These are phyloP conservation scores for Apeira syringaria DNA, from an alignment of 2,888 invertebrate genomes.

Conservation along the genomic window DNA sequence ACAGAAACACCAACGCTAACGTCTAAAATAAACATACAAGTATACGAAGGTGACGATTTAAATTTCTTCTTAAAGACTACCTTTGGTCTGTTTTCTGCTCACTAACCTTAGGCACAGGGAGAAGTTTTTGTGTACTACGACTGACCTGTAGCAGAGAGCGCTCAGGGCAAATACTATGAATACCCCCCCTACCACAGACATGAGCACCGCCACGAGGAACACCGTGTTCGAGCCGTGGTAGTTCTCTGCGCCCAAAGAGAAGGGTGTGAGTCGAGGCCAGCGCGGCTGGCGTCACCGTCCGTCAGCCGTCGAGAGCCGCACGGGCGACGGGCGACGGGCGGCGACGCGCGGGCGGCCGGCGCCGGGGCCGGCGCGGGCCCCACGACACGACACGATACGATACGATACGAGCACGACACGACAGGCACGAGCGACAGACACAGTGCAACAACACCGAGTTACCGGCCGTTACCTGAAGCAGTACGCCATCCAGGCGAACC, in stretches of 20 bases:
- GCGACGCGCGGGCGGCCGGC: slow-evolving; percentile 34
- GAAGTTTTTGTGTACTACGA: slow-evolving; percentile 99
- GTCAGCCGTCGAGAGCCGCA: not conserved
- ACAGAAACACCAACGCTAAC: slow-evolving; percentile 82
- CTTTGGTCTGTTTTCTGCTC: slow-evolving; percentile 92
- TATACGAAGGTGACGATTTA: slow-evolving; percentile 84
- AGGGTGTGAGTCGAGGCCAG: slow-evolving; percentile 58
- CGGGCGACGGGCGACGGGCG: not conserved
- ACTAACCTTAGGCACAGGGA: slow-evolving; percentile 99
- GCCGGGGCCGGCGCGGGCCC: slow-evolving; percentile 37
- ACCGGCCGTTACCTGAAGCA: slow-evolving; percentile 93
- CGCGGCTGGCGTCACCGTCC: slow-evolving; percentile 35
- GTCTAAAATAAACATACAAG: slow-evolving; percentile 82
- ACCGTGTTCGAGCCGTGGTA: slow-evolving; percentile 99
- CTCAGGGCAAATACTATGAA: slow-evolving; percentile 99
- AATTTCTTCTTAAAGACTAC: slow-evolving; percentile 85
- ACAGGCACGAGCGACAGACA: slow-evolving; percentile 72
- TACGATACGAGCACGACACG: slow-evolving; percentile 49
- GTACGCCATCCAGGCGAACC: slow-evolving; percentile 97
- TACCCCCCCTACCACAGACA: slow-evolving; percentile 99
- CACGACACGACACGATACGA: slow-evolving; percentile 36
- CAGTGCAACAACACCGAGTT: slow-evolving; percentile 79
- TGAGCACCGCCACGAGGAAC: slow-evolving; percentile 98
- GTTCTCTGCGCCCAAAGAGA: slow-evolving; percentile 90
- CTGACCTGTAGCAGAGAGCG: slow-evolving; percentile 99